These are phyloP conservation scores for Bombus huntii DNA, from an alignment of 1,140 invertebrate species.

Conservation along the genomic window DNA sequence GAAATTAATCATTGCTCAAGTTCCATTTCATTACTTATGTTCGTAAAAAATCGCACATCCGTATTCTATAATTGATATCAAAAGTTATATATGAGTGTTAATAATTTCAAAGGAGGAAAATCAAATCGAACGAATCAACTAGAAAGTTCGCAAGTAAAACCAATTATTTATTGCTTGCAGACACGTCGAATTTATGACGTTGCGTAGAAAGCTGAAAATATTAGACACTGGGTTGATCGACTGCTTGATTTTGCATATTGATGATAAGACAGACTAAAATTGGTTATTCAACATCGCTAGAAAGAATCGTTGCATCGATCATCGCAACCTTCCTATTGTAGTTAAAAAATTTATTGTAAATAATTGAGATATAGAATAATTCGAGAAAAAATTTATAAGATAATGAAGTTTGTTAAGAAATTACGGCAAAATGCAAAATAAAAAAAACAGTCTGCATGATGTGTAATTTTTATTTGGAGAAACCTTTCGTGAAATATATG, in stretches of 20 bases:
- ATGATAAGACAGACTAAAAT: background rate
- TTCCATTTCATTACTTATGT: background rate
- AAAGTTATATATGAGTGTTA: background rate
- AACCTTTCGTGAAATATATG: no score
- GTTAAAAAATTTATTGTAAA: no score
- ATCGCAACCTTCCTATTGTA: background rate
- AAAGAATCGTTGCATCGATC: background rate
- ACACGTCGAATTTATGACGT: constrained; percentile 4
- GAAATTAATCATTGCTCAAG: background rate
- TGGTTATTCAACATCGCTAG: background rate
- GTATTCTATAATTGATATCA: background rate
- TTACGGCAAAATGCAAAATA: no score
- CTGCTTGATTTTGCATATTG: background rate
- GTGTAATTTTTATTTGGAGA: no score
- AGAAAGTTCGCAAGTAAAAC: constrained; percentile 10
- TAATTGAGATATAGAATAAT: no score
- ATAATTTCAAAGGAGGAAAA: background rate
- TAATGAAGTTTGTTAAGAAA: no score
- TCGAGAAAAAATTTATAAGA: no score
- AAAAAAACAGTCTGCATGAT: no score
- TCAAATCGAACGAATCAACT: constrained; percentile 6
- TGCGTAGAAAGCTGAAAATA: constrained; percentile 28
- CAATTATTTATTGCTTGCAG: background rate
- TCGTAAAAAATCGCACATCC: background rate
- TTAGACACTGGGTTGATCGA: background rate